These are phyloP conservation scores for Amazona guildingii DNA, from an alignment of 2,113 vertebrate genomes.

Conservation along the genomic window DNA sequence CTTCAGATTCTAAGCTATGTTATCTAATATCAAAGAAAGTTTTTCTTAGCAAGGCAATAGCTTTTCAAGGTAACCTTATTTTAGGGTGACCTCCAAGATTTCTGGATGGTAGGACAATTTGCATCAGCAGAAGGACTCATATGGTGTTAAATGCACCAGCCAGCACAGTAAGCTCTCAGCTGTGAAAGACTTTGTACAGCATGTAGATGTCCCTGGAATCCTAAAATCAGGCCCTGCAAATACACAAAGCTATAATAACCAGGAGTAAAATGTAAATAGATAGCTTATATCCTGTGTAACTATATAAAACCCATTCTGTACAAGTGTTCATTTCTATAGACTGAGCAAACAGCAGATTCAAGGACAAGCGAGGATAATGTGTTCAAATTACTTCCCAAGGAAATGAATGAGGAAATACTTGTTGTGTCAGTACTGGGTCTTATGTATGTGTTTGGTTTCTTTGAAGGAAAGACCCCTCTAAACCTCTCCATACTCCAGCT, in stretches of 20 bases:
- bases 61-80: not conserved
- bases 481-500: not conserved
- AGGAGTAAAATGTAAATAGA: constrained; percentile 64
- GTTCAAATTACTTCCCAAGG: constrained; percentile 65
- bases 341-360: constrained; percentile 46
- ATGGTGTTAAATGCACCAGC: not conserved
- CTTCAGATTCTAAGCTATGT: not conserved
- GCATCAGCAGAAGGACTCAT: not conserved
- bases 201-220: not conserved
- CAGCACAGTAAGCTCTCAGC: constrained; percentile 25
- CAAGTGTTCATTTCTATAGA: constrained; percentile 60
- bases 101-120: not conserved
- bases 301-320: constrained; percentile 61
- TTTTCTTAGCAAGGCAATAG: not conserved
- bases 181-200: not conserved
- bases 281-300: constrained; percentile 68
- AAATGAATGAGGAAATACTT: constrained; percentile 61
- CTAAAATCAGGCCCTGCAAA: constrained; percentile 9
- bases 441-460: not conserved
- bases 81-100: not conserved
- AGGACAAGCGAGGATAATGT: constrained; percentile 56
- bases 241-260: constrained; percentile 18
- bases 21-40: not conserved
- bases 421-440: not conserved
- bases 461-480: not conserved